These are phyloP conservation scores for Mobula birostris DNA, from an alignment of 2,113 vertebrate genomes.

Conservation along the genomic window DNA sequence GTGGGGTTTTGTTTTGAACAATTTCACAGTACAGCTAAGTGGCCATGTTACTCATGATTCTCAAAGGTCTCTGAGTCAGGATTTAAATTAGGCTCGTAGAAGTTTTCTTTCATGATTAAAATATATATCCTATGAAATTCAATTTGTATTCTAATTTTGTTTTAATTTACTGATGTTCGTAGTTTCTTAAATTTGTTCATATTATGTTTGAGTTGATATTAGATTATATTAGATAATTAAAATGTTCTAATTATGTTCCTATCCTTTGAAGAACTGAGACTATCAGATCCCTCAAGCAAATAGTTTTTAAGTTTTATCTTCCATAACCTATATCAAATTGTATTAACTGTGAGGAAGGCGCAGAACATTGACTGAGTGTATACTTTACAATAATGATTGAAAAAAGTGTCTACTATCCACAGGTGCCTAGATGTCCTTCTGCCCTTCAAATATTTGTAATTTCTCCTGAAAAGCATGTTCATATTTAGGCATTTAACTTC, in stretches of 20 bases:
- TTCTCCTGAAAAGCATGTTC: not conserved
- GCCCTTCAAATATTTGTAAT: not conserved
- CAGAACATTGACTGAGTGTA: not conserved
- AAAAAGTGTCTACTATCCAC: not conserved
- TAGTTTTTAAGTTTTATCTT: not conserved
- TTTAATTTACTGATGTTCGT: not conserved
- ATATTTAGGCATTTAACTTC: not conserved
- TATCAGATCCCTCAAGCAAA: not conserved
- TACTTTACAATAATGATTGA: not conserved
- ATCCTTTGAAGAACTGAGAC: not conserved
- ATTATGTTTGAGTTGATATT: not conserved
- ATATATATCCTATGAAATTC: not conserved
- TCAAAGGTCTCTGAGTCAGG: not conserved
- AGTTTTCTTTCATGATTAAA: not conserved
- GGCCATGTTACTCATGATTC: not conserved
- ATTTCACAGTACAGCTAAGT: not conserved
- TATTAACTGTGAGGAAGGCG: not conserved
- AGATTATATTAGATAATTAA: not conserved
- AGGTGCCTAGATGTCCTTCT: not conserved
- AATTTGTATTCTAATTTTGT: not conserved
- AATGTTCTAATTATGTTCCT: not conserved
- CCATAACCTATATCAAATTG: not conserved
- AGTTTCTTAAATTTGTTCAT: constrained; percentile 10
- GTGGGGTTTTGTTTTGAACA: not conserved
- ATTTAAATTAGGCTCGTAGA: not conserved